Evolutionary conservation across 2,797 vertebrate species (phyloP).

Genomic region (Arctocebus calabarensis): DNA sequence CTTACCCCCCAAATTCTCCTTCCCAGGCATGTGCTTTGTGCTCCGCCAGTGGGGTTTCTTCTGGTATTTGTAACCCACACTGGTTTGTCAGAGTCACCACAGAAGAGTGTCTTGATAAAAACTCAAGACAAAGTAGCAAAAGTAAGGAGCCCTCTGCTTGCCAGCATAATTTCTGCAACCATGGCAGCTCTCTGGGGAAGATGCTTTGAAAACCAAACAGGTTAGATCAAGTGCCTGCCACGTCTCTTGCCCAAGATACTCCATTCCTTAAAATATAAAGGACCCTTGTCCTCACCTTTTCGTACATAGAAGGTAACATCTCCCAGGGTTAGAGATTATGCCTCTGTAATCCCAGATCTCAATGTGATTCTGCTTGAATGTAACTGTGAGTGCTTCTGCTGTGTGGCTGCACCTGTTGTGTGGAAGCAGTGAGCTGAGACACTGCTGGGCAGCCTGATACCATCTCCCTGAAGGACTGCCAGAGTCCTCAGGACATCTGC

Average conservation of each 20-base stretch:
- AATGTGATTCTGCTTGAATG: not conserved
- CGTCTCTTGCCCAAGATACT: too few relatives aligned
- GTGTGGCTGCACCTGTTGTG: not conserved
- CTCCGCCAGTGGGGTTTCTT: not conserved
- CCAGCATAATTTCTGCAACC: not conserved
- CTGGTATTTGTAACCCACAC: not conserved
- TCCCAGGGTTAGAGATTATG: not conserved
- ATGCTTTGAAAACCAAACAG: not conserved
- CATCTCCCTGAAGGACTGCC: not conserved
- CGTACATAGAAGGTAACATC: not conserved
- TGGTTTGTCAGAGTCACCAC: not conserved
- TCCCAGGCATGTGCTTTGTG: not conserved
- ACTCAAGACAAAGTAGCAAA: not conserved
- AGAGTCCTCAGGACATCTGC: not conserved
- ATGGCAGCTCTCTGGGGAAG: not conserved
- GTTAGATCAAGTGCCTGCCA: not conserved
- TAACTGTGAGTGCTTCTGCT: not conserved
- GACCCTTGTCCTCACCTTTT: not conserved
- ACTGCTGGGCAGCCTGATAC: not conserved
- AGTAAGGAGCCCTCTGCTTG: not conserved
- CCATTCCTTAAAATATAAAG: not conserved
- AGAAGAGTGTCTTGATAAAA: conserved; percentile 27
- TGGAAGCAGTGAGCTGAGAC: not conserved
- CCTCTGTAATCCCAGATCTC: not conserved
- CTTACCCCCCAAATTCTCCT: not conserved